phyloP scores from a whole-genome alignment of 2,888 invertebrate genomes.

The Chrysina gloriosa region DNA sequence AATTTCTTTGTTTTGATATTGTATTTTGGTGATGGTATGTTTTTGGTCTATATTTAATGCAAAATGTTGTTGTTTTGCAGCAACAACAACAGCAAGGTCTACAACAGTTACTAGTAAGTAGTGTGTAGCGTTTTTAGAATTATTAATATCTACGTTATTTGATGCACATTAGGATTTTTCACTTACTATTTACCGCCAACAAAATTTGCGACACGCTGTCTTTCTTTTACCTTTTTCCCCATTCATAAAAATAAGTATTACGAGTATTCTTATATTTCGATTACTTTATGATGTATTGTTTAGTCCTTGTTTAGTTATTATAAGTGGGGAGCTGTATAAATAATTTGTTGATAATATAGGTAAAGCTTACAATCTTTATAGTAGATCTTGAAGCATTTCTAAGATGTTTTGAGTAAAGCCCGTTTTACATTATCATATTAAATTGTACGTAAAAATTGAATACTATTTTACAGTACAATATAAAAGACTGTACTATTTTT shows the following conservation, averaged over 20 bases:
- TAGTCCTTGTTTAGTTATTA: no score
- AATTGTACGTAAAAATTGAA: no score
- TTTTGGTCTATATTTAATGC: constrained; percentile 55
- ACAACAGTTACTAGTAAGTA: constrained; percentile 92
- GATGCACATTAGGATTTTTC: constrained; percentile 14
- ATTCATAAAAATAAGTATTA: constrained; percentile 32
- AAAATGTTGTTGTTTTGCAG: constrained; percentile 70
- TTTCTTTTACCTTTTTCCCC: background rate
- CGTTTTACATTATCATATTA: no score
- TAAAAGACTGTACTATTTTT: no score
- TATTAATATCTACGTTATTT: background rate
- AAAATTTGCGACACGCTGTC: background rate
- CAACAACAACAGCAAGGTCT: constrained; percentile 94
- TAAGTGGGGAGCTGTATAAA: no score
- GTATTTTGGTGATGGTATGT: constrained; percentile 55
- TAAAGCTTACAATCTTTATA: no score
- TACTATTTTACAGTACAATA: no score
- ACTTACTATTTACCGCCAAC: background rate
- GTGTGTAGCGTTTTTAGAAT: constrained; percentile 49
- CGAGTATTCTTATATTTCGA: background rate
- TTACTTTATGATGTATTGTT: background rate
- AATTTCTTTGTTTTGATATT: constrained; percentile 31
- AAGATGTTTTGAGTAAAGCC: no score
- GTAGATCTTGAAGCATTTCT: no score
- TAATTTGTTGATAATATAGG: no score